Conservation (phyloP, 2,797 vertebrate species). For the Saxicola maurus region DNA sequence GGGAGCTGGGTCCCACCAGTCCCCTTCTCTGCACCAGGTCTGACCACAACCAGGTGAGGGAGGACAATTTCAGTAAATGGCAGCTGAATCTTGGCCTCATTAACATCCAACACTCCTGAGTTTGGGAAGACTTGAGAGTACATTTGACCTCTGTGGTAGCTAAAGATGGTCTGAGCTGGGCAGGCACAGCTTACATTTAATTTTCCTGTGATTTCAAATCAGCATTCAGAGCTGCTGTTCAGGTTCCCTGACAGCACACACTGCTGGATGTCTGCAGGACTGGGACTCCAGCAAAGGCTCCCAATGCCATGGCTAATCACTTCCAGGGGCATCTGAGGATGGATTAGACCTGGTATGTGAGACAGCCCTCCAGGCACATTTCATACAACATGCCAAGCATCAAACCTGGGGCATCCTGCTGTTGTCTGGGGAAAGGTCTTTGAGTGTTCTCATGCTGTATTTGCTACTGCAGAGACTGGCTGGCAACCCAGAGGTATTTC, state of each 20-base stretch:
- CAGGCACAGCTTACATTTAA: background rate
- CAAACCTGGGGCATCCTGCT: background rate
- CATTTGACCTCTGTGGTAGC: background rate
- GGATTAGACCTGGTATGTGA: background rate
- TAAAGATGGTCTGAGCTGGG: background rate
- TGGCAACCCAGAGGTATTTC: background rate
- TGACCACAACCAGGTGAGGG: rapidly evolving
- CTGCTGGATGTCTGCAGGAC: background rate
- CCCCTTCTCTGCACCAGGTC: background rate
- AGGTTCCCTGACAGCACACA: background rate
- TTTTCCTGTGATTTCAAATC: background rate
- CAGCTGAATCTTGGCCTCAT: background rate
- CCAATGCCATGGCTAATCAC: background rate
- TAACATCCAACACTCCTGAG: background rate
- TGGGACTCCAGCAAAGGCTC: background rate
- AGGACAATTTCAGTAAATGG: background rate
- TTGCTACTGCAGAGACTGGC: background rate
- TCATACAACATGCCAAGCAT: background rate
- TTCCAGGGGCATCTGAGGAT: background rate
- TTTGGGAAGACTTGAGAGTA: background rate
- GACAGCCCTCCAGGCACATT: background rate
- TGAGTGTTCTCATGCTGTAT: background rate
- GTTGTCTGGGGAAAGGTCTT: background rate
- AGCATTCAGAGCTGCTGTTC: background rate
- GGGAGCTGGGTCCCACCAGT: background rate